Conservation (phyloP, 1,140 invertebrate species). For the Chelonus insularis region DNA sequence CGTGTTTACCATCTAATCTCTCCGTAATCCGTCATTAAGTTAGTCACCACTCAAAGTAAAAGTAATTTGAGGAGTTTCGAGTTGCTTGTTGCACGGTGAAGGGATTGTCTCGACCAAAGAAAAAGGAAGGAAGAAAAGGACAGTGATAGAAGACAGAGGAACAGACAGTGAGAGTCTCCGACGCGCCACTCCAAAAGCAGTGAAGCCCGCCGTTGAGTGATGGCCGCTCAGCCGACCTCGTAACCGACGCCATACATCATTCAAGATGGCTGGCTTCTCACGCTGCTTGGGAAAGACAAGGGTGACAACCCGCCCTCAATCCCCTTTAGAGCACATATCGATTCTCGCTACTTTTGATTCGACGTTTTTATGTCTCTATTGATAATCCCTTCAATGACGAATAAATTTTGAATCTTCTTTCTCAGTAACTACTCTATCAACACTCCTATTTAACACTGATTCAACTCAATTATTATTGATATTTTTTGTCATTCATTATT, state of each 20-base stretch:
- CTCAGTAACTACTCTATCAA: too few species aligned
- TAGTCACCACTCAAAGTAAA: slow-evolving; percentile 11
- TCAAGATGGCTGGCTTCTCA: slow-evolving; percentile 59
- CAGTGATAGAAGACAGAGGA: slow-evolving; percentile 6
- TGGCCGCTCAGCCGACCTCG: slow-evolving; percentile 59
- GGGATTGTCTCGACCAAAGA: not conserved
- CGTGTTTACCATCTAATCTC: not conserved
- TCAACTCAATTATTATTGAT: too few species aligned
- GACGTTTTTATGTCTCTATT: slow-evolving; percentile 44
- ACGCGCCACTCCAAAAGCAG: slow-evolving; percentile 25
- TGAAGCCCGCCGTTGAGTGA: slow-evolving; percentile 49
- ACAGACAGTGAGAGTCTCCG: slow-evolving; percentile 17
- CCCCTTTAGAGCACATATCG: slow-evolving; percentile 30
- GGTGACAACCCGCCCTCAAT: slow-evolving; percentile 49
- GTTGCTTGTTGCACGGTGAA: slow-evolving; percentile 1
- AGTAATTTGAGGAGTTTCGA: slow-evolving; percentile 30
- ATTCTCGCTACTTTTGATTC: slow-evolving; percentile 44
- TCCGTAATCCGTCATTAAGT: not conserved
- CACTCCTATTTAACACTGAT: too few species aligned
- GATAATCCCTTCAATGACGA: slow-evolving; percentile 33
- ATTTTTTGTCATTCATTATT: too few species aligned
- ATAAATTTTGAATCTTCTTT: not conserved
- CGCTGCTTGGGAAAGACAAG: slow-evolving; percentile 45
- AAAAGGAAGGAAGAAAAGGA: not conserved
- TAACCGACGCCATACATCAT: slow-evolving; percentile 63